Evolutionary conservation across 2,888 invertebrate genomes (phyloP).

Genomic region (Ischnura elegans): DNA sequence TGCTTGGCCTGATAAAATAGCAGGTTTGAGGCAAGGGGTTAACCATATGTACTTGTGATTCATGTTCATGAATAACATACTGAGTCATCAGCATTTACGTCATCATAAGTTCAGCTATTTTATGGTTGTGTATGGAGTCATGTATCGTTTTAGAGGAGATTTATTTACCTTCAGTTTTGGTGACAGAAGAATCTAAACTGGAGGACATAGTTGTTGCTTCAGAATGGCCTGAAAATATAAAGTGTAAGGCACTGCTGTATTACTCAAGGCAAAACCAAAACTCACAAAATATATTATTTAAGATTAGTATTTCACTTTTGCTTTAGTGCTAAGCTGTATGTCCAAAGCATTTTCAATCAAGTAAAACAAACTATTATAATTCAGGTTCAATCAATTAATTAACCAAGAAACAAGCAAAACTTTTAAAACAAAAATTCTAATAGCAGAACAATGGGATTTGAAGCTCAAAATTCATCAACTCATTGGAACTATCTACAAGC

Average conservation of each 20-base stretch:
- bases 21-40: too few relatives aligned
- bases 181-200: conserved; percentile 72
- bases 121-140: neutral
- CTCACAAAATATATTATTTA: neutral
- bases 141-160: neutral
- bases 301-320: conserved; percentile 40
- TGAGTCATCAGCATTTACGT: neutral
- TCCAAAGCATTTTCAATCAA: conserved; percentile 29
- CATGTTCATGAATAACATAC: neutral
- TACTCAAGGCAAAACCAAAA: neutral
- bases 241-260: conserved; percentile 39
- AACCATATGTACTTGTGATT: too few relatives aligned
- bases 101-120: neutral
- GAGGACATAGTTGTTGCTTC: conserved; percentile 72
- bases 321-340: conserved; percentile 28
- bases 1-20: too few relatives aligned
- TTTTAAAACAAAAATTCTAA: neutral
- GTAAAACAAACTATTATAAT: conserved; percentile 12
- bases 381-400: neutral
- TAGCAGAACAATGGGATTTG: neutral
- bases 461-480: neutral
- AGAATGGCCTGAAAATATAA: conserved; percentile 71
- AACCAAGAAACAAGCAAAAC: conserved; percentile 24
- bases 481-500: conserved; percentile 28
- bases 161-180: conserved; percentile 74